phyloP scores from a whole-genome alignment of 2,797 vertebrate genomes.

The Chloroceryle inda region DNA sequence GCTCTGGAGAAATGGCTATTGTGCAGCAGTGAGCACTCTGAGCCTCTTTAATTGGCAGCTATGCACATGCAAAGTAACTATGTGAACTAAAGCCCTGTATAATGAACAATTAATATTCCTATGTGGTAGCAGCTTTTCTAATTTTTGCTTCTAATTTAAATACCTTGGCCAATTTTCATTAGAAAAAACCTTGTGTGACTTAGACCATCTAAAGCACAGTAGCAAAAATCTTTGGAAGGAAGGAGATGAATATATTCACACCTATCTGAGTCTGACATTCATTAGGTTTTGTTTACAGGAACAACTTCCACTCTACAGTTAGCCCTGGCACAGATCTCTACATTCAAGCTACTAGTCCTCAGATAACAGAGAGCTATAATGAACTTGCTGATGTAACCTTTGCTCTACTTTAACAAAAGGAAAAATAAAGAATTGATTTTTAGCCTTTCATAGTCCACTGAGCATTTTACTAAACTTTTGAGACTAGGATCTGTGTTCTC shows the following conservation, averaged over 20 bases:
- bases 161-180: constrained; percentile 37
- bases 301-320: not conserved
- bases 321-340: not conserved
- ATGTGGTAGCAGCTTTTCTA: constrained; percentile 39
- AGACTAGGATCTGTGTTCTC: not conserved
- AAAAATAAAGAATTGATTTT: constrained; percentile 9
- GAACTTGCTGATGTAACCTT: not conserved
- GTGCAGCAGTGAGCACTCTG: constrained; percentile 42
- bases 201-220: not conserved
- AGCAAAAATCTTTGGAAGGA: not conserved
- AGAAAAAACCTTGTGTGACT: constrained; percentile 4
- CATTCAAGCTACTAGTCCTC: not conserved
- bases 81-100: constrained; percentile 29
- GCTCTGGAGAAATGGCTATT: not conserved
- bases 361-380: not conserved
- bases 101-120: constrained; percentile 63
- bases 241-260: not conserved
- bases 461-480: not conserved
- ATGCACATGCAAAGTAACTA: constrained; percentile 59
- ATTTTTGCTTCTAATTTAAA: constrained; percentile 61
- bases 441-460: not conserved
- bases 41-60: constrained; percentile 57
- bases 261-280: not conserved
- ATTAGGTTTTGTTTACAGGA: constrained; percentile 5
- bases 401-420: not conserved